Base-by-base conservation (phyloP, 2,888 invertebrate genomes). In the Kryphioiulus occultus region DNA sequence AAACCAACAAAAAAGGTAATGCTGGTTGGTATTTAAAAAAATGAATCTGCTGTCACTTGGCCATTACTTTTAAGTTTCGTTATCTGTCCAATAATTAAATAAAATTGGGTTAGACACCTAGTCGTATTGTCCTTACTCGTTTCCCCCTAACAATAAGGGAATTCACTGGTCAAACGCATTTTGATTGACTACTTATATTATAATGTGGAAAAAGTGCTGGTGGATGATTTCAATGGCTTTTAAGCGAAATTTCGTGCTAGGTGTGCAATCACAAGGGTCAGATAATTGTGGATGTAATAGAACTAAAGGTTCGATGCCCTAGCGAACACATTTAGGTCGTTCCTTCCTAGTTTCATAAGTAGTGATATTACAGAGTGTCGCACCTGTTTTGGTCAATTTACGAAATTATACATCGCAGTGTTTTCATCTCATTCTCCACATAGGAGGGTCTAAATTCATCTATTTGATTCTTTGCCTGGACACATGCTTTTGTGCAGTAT, bases 91-190 rank as follows among this genome's bases (percentile, higher is more conserved):
- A 68, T 68, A 26, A 68, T 68, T 68, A 68, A 68, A 68, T 68
- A 68, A 68, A 68, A 68, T 68, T 68, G 68, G 68, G 68, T 68
- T 68, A 68, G 68, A 68, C 68, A 68, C 68, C 22, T 68, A 68
- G 68, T 26, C 68, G 26, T 26, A 68, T 68, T 68, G 68, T 68
- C 68, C 68, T 68, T 30, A 26, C 68, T n/a, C 68, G 12, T 26
- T 68, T 26, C 26, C 68, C 26, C 68, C 10, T 68, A 26, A 68
- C 68, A 68, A 68, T 68, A 12, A 68, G 26, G 12, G 68, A 26
- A 68, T 22, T 22, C 59, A 59, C n/a, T 59, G 7, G n/a, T 22
- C 26, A 68, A 68, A 68, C 68, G 26, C 26, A 68, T 26, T 26
- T 68, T 68, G 68, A 68, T 68, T 68, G 68, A 68, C 68, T 68